A percentile compares a stretch with the other conserved stretches of the same genome.
Evolutionary conservation across 1,140 invertebrate genomes (phyloP).

Genomic region (Drosophila ohnishii): DNA sequence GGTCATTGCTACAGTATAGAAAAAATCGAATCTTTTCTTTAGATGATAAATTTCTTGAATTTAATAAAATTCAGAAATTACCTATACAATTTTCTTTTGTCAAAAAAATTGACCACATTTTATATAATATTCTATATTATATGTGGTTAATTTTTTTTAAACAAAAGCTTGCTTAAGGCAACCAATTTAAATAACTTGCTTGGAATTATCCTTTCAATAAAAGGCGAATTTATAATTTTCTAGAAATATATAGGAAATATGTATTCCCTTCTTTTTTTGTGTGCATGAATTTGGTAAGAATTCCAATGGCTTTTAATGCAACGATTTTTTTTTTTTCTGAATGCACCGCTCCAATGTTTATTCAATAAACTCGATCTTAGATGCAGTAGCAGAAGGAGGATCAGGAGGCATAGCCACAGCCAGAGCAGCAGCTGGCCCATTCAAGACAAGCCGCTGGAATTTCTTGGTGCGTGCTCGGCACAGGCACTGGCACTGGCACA

Average conservation of each 20-base stretch:
- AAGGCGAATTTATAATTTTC: too few species aligned
- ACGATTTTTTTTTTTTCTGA: constrained; percentile 18
- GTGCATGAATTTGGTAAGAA: constrained; percentile 12
- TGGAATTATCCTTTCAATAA: too few species aligned
- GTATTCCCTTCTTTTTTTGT: neutral
- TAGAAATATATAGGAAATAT: neutral
- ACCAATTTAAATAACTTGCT: too few species aligned
- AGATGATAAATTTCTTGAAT: neutral
- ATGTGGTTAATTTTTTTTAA: too few species aligned
- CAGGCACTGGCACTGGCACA: constrained; percentile 49
- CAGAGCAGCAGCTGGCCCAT: constrained; percentile 58
- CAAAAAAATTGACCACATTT: neutral
- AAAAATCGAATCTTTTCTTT: neutral
- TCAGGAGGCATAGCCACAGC: constrained; percentile 33
- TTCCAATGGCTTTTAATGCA: constrained; percentile 1
- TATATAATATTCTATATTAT: too few species aligned
- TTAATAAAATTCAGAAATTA: too few species aligned
- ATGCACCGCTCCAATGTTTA: constrained; percentile 67
- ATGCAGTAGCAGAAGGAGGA: constrained; percentile 37
- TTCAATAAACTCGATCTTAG: constrained; percentile 78
- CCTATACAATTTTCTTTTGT: too few species aligned
- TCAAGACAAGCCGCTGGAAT: constrained; percentile 80
- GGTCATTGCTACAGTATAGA: neutral
- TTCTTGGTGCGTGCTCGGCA: constrained; percentile 82
- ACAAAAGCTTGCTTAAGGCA: too few species aligned